These are phyloP conservation scores for Procambarus clarkii DNA, from an alignment of 1,140 invertebrate genomes.

Conservation along the genomic window DNA sequence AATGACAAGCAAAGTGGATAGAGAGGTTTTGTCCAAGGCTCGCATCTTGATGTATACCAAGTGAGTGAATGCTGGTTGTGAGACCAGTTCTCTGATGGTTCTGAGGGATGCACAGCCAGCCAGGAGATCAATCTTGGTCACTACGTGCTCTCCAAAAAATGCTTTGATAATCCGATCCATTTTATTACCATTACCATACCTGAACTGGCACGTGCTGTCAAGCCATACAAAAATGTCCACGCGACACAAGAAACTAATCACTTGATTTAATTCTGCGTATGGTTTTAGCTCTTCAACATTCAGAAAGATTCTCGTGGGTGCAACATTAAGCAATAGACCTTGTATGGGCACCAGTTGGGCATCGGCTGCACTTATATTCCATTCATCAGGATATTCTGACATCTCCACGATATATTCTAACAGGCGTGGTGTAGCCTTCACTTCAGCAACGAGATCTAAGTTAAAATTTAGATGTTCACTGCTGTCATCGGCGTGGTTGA, in stretches of 20 bases:
- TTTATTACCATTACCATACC: conserved; percentile 45
- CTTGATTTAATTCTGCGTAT: conserved; percentile 51
- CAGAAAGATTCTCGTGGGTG: conserved; percentile 64
- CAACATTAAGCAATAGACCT: conserved; percentile 60
- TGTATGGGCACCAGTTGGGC: conserved; percentile 58
- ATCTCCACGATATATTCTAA: conserved; percentile 62
- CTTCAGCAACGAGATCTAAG: conserved; percentile 59
- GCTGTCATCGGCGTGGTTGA: conserved; percentile 57
- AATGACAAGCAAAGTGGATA: conserved; percentile 35
- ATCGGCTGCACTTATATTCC: conserved; percentile 50
- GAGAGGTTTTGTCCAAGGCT: conserved; percentile 37
- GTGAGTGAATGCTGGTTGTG: conserved; percentile 33
- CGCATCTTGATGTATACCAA: conserved; percentile 63
- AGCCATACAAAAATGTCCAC: conserved; percentile 71
- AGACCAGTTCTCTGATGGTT: conserved; percentile 23
- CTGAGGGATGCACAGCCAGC: conserved; percentile 35
- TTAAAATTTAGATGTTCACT: conserved; percentile 62
- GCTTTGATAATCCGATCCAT: conserved; percentile 55
- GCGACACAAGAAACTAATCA: conserved; percentile 54
- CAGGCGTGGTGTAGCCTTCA: conserved; percentile 41
- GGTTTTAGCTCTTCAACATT: conserved; percentile 53
- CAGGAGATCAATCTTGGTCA: conserved; percentile 59
- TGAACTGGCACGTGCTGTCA: conserved; percentile 64
- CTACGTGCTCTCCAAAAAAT: conserved; percentile 48
- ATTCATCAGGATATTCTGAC: conserved; percentile 70